Percentiles rank a stretch among this genome's conserved stretches.
Evolutionary conservation across 2,888 invertebrate species (phyloP).

Genomic region (Strigamia crassipes): DNA sequence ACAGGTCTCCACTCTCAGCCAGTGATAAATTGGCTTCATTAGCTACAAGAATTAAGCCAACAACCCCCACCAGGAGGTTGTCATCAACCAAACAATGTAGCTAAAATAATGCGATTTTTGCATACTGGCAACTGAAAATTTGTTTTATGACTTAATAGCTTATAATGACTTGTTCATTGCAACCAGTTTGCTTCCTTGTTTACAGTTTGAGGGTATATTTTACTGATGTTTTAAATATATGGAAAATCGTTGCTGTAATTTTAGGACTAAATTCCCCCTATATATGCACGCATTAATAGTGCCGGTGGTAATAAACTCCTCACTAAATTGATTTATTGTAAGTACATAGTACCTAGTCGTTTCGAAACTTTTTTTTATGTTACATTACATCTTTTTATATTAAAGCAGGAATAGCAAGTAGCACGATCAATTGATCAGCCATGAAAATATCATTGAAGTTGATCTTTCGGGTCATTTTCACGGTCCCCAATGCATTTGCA

Average conservation of each 20-base stretch:
- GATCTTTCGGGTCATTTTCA: too few relatives aligned
- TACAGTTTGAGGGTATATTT: neutral
- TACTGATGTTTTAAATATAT: neutral
- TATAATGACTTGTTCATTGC: conserved; percentile 28
- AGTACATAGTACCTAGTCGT: neutral
- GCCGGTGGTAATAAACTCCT: neutral
- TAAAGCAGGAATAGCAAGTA: too few relatives aligned
- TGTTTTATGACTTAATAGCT: conserved; percentile 28
- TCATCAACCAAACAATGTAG: neutral
- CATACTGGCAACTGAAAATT: neutral
- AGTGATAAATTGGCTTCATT: conserved; percentile 28
- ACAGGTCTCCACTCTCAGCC: neutral
- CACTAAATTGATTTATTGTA: neutral
- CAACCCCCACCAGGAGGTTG: too few relatives aligned
- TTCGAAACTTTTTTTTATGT: too few relatives aligned
- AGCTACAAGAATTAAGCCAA: neutral
- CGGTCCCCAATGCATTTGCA: too few relatives aligned
- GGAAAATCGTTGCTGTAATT: neutral
- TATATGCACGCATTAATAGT: neutral
- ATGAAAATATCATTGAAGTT: too few relatives aligned
- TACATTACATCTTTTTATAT: too few relatives aligned
- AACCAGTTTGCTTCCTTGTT: conserved; percentile 6
- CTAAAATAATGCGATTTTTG: neutral
- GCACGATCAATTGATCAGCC: too few relatives aligned
- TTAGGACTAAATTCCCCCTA: neutral